Evolutionary conservation across 2,888 invertebrate genomes (phyloP), one percentile per base, ranked within the genome.

Genomic region (Nematopogon swammerdamellus): DNA sequence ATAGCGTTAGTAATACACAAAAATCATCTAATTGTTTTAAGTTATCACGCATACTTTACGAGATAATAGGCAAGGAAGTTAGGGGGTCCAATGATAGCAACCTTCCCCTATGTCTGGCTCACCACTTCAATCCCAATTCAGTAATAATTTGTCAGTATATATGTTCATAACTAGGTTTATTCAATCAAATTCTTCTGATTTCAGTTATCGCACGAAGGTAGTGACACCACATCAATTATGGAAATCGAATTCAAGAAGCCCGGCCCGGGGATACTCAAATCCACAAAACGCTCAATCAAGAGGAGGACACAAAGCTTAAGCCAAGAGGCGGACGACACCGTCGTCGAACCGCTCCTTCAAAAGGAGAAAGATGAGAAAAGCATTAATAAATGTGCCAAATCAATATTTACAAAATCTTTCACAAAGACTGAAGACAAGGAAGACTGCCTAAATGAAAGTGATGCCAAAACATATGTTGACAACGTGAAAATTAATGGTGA

Each of bases 201-300:
- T 42, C 68, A 80, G 80, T 65, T 71, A 47, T 79, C 77, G 53
- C 70, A 74, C 60, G 76, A 77, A 51, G 72, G 68, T 42, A 70
- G 69, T 49, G 79, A 79, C 53, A 59, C 65, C 49, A 65, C 68
- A 51, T 74, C 74, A 50, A 70, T 70, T 56, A 55, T 68, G 53
- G 81, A 81, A 58, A 72, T 66, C 48, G 71, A 81, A 57, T 54
- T 65, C 1, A 79, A 68, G 57, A 73, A 68, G 57, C 62, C 74
- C 16, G 70, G 75, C 42, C 65, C 70, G 6, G 72, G 73, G 53
- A 68, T 80, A 57, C 56, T 76, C 18, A 84, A 83, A 64, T 64
- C 63, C 1, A 80, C 77, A 58, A 70, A 67, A 57, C 73, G 55
- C 56, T 75, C 73, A 44, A 64, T 72, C 18, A 80, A 75, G 59